Conservation (phyloP, 2,888 invertebrate species). For the Agrochola lota region DNA sequence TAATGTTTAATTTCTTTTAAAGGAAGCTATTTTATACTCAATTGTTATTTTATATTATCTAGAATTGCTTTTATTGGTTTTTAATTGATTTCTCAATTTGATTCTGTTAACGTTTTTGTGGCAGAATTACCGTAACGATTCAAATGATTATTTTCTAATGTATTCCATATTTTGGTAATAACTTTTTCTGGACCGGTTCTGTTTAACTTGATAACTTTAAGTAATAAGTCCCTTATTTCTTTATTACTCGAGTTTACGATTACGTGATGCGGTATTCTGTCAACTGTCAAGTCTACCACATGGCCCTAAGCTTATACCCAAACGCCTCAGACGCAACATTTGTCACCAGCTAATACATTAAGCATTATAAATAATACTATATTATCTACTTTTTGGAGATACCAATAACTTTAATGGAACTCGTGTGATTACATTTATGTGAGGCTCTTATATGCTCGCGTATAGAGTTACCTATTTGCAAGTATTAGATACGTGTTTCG, state of each 20-base stretch:
- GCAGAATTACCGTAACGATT: background rate
- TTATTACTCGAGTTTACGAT: constrained; percentile 24
- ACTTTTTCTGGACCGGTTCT: constrained; percentile 1
- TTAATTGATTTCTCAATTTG: constrained; percentile 32
- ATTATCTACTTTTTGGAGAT: constrained; percentile 30
- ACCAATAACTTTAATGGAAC: constrained; percentile 48
- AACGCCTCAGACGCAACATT: constrained; percentile 27
- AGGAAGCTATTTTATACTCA: constrained; percentile 27
- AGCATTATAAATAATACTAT: constrained; percentile 50
- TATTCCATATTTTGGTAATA: constrained; percentile 6
- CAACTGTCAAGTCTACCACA: constrained; percentile 39
- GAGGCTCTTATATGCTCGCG: constrained; percentile 24
- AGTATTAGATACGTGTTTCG: constrained; percentile 35
- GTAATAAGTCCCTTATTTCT: background rate
- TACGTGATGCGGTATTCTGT: constrained; percentile 26
- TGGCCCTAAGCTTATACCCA: constrained; percentile 23
- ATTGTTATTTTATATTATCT: constrained; percentile 1
- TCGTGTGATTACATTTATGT: constrained; percentile 36
- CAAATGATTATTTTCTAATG: constrained; percentile 31
- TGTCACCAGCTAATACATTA: constrained; percentile 48
- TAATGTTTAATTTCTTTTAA: background rate
- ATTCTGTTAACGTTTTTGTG: background rate
- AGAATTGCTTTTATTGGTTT: constrained; percentile 5
- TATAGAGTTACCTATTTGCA: constrained; percentile 33
- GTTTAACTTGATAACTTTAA: background rate